These are phyloP conservation scores for Antechinus flavipes DNA, from an alignment of 2,113 vertebrate species.

Conservation along the genomic window DNA sequence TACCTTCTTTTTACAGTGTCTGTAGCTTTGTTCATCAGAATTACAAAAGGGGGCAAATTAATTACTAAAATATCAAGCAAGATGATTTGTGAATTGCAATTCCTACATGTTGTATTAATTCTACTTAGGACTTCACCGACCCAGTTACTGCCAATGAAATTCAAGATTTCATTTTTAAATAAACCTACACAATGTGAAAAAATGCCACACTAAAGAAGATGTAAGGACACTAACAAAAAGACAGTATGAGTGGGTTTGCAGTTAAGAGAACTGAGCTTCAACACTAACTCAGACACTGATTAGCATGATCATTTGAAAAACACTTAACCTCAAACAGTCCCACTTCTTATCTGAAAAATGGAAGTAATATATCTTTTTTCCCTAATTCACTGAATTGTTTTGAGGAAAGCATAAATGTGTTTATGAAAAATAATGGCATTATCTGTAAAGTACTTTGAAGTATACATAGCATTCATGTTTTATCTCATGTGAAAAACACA, in stretches of 20 bases:
- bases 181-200: neutral
- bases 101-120: neutral
- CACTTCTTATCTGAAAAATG: neutral
- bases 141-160: neutral
- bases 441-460: neutral
- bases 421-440: neutral
- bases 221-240: neutral
- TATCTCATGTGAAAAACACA: neutral
- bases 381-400: neutral
- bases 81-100: neutral
- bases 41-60: neutral
- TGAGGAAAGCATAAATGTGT: neutral
- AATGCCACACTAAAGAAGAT: neutral
- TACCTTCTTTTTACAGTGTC: neutral
- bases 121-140: neutral
- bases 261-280: neutral
- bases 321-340: neutral
- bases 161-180: neutral
- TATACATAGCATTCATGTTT: neutral
- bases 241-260: neutral
- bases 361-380: neutral
- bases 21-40: neutral
- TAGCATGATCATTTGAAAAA: neutral
- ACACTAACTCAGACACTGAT: neutral
- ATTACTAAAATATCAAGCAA: neutral